Conservation (phyloP, 2,797 vertebrate genomes). For the Intellagama lesueurii region DNA sequence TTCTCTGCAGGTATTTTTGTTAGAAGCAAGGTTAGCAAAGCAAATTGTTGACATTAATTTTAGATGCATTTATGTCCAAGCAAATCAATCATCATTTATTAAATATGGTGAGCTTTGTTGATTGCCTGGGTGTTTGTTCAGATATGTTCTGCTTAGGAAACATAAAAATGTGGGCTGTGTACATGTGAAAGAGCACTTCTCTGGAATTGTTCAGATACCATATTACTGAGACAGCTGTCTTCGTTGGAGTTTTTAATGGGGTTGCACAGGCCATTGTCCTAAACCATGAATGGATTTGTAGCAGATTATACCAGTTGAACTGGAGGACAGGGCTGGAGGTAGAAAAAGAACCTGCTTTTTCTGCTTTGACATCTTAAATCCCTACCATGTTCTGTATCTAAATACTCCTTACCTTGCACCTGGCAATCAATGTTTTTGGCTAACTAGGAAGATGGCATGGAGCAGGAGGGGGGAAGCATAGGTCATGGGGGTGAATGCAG, state of each 20-base stretch:
- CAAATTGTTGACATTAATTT: constrained; percentile 49
- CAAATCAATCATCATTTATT: constrained; percentile 35
- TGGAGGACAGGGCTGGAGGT: no score
- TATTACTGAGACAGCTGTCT: not conserved
- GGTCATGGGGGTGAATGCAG: no score
- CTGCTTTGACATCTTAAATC: not conserved
- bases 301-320: not conserved
- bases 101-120: constrained; percentile 44
- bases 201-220: constrained; percentile 29
- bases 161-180: not conserved
- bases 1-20: constrained; percentile 40
- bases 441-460: constrained; percentile 16
- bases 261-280: not conserved
- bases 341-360: not conserved
- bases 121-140: constrained; percentile 43
- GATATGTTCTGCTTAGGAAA: constrained; percentile 51
- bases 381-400: not conserved
- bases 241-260: not conserved
- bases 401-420: constrained; percentile 8
- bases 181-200: not conserved
- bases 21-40: constrained; percentile 34
- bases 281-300: not conserved
- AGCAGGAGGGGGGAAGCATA: no score
- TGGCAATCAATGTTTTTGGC: constrained; percentile 13
- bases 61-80: constrained; percentile 31